Conservation (phyloP, 2,113 vertebrate genomes). For the Cheirogaleus medius region DNA sequence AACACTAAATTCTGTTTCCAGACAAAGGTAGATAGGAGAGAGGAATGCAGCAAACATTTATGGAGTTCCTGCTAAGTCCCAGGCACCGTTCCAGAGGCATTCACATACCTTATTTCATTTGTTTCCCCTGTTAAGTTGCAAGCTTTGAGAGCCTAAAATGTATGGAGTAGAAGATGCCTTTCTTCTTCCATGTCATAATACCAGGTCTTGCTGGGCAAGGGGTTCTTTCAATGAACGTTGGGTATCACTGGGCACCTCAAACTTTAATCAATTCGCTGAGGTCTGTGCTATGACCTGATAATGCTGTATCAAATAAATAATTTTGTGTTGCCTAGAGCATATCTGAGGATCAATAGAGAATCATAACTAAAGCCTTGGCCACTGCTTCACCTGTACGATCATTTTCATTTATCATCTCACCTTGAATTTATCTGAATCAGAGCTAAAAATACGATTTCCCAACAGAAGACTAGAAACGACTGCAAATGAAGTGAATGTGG, state of each 20-base stretch:
- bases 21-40: background rate
- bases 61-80: background rate
- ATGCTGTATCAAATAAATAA: background rate
- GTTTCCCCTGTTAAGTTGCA: background rate
- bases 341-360: slow-evolving; percentile 45
- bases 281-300: background rate
- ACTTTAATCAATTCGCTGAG: background rate
- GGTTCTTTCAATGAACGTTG: background rate
- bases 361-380: background rate
- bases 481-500: slow-evolving; percentile 43
- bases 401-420: slow-evolving; percentile 43
- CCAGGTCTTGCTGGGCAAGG: background rate
- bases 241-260: background rate
- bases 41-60: background rate
- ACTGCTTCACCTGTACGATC: background rate
- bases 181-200: background rate
- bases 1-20: background rate
- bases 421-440: slow-evolving; percentile 4
- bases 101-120: background rate
- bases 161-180: background rate
- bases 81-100: background rate
- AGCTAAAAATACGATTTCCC: slow-evolving; percentile 42
- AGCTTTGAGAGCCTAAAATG: background rate
- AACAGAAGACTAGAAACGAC: background rate
- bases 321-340: background rate